A percentile compares a stretch with the other conserved stretches of the same genome.
phyloP scores from a whole-genome alignment of 2,888 invertebrate genomes.

The Ormia ochracea region DNA sequence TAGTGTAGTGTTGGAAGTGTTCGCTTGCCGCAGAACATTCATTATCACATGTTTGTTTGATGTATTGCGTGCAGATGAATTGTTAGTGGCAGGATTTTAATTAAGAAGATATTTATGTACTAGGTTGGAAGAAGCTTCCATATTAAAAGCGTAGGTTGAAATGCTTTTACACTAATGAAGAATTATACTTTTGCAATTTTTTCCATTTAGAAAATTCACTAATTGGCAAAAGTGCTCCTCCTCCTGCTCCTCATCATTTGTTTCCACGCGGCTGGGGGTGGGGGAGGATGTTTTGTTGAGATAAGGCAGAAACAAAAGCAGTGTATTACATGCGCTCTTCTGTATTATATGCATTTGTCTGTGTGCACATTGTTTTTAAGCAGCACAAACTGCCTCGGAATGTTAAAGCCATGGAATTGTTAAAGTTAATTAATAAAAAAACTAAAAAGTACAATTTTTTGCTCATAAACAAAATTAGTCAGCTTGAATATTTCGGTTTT shows the following conservation, averaged over 20 bases:
- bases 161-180: constrained; percentile 73
- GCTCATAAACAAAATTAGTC: background rate
- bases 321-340: background rate
- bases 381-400: background rate
- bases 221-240: constrained; percentile 70
- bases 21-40: constrained; percentile 54
- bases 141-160: constrained; percentile 75
- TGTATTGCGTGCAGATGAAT: constrained; percentile 59
- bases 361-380: too few relatives aligned
- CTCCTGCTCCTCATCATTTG: background rate
- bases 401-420: background rate
- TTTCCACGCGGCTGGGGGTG: background rate
- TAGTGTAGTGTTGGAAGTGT: background rate
- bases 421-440: constrained; percentile 58
- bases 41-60: constrained; percentile 49
- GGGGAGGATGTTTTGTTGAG: background rate
- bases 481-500: too few relatives aligned
- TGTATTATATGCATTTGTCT: too few relatives aligned
- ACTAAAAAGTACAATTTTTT: background rate
- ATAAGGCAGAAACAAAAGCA: constrained; percentile 14
- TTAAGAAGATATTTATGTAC: constrained; percentile 75
- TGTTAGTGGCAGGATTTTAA: constrained; percentile 73
- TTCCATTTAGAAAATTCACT: constrained; percentile 69
- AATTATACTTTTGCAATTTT: constrained; percentile 64
- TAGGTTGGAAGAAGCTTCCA: constrained; percentile 74